A percentile compares a stretch with the other conserved stretches of the same genome.
Conservation (phyloP, 2,888 invertebrate species). For the Cenopis cana region DNA sequence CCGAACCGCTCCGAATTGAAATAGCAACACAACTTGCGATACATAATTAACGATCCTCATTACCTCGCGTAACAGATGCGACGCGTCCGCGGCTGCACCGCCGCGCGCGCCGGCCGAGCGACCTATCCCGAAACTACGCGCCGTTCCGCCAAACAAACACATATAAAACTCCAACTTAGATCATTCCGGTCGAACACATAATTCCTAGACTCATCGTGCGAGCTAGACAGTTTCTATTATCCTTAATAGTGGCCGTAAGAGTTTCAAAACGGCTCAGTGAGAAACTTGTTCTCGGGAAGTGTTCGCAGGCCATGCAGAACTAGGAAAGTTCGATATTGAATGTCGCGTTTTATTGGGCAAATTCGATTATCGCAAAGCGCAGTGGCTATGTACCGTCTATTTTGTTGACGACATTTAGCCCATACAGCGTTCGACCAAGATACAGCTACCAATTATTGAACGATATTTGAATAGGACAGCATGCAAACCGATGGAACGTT, state of each 20-base stretch:
- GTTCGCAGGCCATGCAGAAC: conserved; percentile 73
- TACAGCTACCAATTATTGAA: conserved; percentile 41
- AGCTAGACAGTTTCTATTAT: conserved; percentile 81
- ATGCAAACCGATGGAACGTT: conserved; percentile 33
- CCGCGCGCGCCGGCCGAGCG: conserved; percentile 45
- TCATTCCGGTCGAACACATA: conserved; percentile 75
- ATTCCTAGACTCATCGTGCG: conserved; percentile 76
- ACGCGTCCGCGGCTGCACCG: conserved; percentile 49
- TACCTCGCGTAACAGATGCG: conserved; percentile 74
- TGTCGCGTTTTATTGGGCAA: conserved; percentile 77
- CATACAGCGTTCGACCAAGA: conserved; percentile 31
- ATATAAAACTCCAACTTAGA: conserved; percentile 78
- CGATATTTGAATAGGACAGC: conserved; percentile 44
- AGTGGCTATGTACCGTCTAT: conserved; percentile 51
- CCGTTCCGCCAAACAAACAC: conserved; percentile 54
- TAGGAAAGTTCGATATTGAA: conserved; percentile 75
- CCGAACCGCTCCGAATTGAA: conserved; percentile 76
- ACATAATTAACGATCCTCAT: conserved; percentile 84
- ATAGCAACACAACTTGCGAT: conserved; percentile 78
- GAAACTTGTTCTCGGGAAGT: conserved; percentile 77
- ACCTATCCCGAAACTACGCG: conserved; percentile 45
- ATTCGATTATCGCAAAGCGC: conserved; percentile 70
- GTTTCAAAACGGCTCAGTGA: conserved; percentile 81
- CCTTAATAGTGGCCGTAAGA: conserved; percentile 81
- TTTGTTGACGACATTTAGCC: conserved; percentile 52